Evolutionary conservation across 1,140 invertebrate genomes (phyloP), one percentile per base, ranked within the genome.

Genomic region (Drosophila novamexicana): DNA sequence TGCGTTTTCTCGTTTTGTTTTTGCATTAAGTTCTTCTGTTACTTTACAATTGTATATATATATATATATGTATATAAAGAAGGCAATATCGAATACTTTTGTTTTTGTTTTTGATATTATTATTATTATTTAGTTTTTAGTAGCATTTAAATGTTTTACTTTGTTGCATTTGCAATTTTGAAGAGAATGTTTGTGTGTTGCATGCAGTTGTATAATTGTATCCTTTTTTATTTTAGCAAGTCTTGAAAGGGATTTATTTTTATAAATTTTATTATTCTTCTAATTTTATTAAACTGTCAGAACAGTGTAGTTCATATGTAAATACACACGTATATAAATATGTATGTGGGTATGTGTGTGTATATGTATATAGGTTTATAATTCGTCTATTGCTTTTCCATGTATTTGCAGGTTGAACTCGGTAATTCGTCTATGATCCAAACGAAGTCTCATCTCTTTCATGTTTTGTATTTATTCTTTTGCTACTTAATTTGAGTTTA

Each of bases 11-110:
- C 42, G 65, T 69, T 40, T 53, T 53, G 36, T 61, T 37, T 32
- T 50, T 75, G 14, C 34, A 78, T 67, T 14, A 58, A 49, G 22
- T 29, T 29, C 53, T 49, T 66, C 16, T 40, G 9, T 32, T 54
- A 36, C 8, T 12, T 40, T 50, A 18, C 44, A 45, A 29, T 18
- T 45, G 52, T 10, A 62, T 62, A 67, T 69, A 69, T 61, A 76
- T 73, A 79, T 18, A 18, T 18, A 14, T 14, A 14, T 71, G 61
- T 77, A 81, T 85, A 83, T 83, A 84, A 89, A 88, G 79, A 89
- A 89, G 85, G 85, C 85, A 90, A 89, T 90, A 79, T 89, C 78
- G 85, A 89, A 90, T 89, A 90, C 85, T 89, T 89, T 89, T 85
- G 85, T 90, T 90, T 68, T 80, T 76, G 58, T 79, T 79, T 64